phyloP scores from a whole-genome alignment of 2,888 invertebrate species.

The Leptinotarsa peninsularis region DNA sequence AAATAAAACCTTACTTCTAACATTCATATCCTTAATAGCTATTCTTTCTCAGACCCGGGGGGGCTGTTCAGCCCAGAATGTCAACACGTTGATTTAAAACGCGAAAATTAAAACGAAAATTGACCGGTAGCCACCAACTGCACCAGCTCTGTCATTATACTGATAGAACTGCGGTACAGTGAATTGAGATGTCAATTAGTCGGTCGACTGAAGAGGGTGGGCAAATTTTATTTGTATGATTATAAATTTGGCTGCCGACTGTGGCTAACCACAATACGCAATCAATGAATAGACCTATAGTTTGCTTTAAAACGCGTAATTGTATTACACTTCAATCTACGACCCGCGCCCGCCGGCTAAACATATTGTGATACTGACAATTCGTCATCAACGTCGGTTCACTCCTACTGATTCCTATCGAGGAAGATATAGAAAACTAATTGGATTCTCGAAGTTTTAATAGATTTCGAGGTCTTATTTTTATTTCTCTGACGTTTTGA shows the following conservation, averaged over 20 bases:
- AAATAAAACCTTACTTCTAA: too few relatives aligned
- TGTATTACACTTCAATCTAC: conserved; percentile 51
- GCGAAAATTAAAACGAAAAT: conserved; percentile 5
- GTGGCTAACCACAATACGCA: conserved; percentile 56
- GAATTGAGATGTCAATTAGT: conserved; percentile 43
- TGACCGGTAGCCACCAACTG: conserved; percentile 3
- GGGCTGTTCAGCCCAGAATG: background rate
- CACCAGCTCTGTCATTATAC: conserved; percentile 27
- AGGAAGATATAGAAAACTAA: conserved; percentile 16
- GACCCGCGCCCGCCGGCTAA: conserved; percentile 35
- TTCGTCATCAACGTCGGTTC: conserved; percentile 23
- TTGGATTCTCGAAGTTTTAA: conserved; percentile 19
- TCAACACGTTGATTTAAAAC: conserved; percentile 2
- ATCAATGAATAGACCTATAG: conserved; percentile 50
- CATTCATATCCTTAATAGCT: too few relatives aligned
- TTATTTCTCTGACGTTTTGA: conserved; percentile 1
- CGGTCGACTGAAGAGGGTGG: conserved; percentile 35
- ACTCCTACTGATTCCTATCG: conserved; percentile 11
- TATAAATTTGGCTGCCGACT: conserved; percentile 51
- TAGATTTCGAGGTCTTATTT: background rate
- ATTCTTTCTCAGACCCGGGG: too few relatives aligned
- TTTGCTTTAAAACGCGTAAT: conserved; percentile 55
- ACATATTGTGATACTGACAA: conserved; percentile 37
- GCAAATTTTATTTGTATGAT: conserved; percentile 47
- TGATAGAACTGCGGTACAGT: conserved; percentile 32